phyloP scores from a whole-genome alignment of 2,888 invertebrate species.

The Perizoma affinitatum region DNA sequence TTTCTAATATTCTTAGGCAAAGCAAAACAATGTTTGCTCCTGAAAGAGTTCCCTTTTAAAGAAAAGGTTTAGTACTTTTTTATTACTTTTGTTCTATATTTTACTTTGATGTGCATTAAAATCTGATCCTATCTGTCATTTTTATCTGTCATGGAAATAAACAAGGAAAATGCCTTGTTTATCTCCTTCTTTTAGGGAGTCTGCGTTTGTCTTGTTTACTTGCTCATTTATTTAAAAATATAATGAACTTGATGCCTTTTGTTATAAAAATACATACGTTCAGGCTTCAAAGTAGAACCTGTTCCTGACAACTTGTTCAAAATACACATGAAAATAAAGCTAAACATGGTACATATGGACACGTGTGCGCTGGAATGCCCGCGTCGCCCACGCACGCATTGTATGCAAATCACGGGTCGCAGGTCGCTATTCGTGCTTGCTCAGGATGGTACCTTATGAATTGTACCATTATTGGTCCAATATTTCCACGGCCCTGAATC shows the following conservation, averaged over 20 bases:
- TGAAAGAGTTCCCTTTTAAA: no score
- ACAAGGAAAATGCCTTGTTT: no score
- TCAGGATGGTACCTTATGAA: slow-evolving; percentile 39
- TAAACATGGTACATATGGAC: slow-evolving; percentile 40
- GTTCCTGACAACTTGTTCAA: slow-evolving; percentile 31
- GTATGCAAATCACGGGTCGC: slow-evolving; percentile 82
- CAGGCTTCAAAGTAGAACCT: slow-evolving; percentile 24
- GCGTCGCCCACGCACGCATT: slow-evolving; percentile 76
- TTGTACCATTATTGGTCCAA: slow-evolving; percentile 53
- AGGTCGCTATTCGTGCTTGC: slow-evolving; percentile 68
- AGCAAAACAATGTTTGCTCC: no score
- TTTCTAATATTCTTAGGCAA: no score
- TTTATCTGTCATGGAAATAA: no score
- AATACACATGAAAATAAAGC: slow-evolving; percentile 35
- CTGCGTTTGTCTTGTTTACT: background rate
- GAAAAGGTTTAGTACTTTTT: no score
- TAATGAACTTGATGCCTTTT: slow-evolving; percentile 19
- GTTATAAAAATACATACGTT: slow-evolving; percentile 17
- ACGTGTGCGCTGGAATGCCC: slow-evolving; percentile 57
- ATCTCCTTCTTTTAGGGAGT: no score
- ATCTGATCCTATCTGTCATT: no score
- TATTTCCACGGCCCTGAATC: slow-evolving; percentile 26
- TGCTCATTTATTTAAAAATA: slow-evolving; percentile 10
- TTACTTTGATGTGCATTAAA: no score
- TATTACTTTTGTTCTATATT: no score